Percentiles rank a stretch among this genome's conserved stretches.
Evolutionary conservation across 2,888 invertebrate genomes (phyloP).

Genomic region (Gnatocerus cornutus): DNA sequence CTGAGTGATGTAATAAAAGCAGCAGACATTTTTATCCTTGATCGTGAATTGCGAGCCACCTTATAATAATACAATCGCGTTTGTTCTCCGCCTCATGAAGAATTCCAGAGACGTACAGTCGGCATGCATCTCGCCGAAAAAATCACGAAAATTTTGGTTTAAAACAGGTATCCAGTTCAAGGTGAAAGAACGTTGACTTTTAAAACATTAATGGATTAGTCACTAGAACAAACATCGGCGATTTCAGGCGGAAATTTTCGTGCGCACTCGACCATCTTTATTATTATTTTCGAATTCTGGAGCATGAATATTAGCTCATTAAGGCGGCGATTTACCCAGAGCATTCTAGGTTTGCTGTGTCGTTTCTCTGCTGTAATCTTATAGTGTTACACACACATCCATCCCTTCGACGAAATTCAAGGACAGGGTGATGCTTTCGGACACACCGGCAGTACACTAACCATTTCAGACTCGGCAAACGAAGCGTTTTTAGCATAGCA

Average conservation of each 20-base stretch:
- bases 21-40: constrained; percentile 32
- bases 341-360: no score
- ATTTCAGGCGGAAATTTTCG: constrained; percentile 42
- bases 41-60: constrained; percentile 36
- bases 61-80: constrained; percentile 33
- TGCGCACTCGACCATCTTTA: constrained; percentile 44
- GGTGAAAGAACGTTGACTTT: constrained; percentile 46
- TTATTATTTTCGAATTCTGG: constrained; percentile 19
- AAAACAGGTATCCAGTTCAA: constrained; percentile 49
- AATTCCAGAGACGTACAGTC: constrained; percentile 35
- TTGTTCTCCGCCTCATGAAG: constrained; percentile 32
- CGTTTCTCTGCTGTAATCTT: no score
- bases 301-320: constrained; percentile 1
- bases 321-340: no score
- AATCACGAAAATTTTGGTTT: constrained; percentile 32
- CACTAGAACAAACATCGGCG: constrained; percentile 44
- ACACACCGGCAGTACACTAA: no score
- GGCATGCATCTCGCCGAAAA: constrained; percentile 35
- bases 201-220: constrained; percentile 43
- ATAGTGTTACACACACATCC: no score
- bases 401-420: no score
- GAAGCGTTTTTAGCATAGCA: no score
- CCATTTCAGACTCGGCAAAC: no score
- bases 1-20: constrained; percentile 33
- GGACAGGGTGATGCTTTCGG: no score